These are phyloP conservation scores for Camponotus floridanus DNA, from an alignment of 1,140 invertebrate genomes.

Conservation along the genomic window DNA sequence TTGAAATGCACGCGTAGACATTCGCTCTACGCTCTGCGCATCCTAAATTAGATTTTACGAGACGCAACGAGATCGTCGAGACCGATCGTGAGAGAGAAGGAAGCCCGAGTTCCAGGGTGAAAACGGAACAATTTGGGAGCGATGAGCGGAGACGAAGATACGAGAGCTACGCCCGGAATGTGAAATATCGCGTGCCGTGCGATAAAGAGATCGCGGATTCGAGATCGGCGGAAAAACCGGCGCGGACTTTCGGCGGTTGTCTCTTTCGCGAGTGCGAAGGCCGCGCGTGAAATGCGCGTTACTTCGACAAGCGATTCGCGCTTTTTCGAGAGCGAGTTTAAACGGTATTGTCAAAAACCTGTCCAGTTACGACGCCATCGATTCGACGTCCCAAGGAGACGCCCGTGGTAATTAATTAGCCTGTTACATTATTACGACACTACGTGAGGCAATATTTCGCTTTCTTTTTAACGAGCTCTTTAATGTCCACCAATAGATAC, in stretches of 20 bases:
- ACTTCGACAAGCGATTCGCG: neutral
- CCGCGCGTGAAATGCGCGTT: neutral
- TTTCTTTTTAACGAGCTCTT: neutral
- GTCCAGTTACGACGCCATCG: neutral
- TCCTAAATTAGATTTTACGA: no score
- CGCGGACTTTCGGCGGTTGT: neutral
- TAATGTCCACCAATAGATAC: neutral
- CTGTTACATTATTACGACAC: neutral
- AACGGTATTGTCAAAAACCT: neutral
- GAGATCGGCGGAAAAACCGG: constrained; percentile 24
- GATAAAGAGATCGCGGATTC: constrained; percentile 15
- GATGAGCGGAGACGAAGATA: constrained; percentile 18
- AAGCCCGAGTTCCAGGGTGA: neutral
- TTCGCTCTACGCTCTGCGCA: no score
- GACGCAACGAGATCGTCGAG: neutral
- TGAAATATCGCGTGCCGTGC: neutral
- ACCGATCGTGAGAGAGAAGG: neutral
- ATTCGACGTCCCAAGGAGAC: neutral
- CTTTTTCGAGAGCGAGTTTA: neutral
- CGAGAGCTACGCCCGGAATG: constrained; percentile 3
- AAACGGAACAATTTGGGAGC: neutral
- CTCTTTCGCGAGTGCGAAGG: neutral
- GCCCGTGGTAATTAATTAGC: constrained; percentile 39
- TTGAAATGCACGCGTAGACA: no score
- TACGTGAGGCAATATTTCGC: neutral